phyloP scores from a whole-genome alignment of 2,113 vertebrate genomes.

The Xiphophorus hellerii region DNA sequence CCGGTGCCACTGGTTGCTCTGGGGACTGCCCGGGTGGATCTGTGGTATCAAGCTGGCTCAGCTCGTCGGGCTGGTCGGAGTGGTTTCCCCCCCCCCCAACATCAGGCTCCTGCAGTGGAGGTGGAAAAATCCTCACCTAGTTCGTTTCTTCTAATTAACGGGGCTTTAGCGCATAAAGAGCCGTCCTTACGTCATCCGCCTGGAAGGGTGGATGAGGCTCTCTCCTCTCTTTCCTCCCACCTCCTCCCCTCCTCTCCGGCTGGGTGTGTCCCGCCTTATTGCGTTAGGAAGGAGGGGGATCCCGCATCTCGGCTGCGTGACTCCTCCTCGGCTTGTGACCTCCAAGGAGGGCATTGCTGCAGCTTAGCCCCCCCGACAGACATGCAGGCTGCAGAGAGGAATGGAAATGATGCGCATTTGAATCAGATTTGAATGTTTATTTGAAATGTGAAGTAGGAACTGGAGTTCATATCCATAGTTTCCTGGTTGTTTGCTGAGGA shows the following conservation, averaged over 20 bases:
- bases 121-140: conserved; percentile 1
- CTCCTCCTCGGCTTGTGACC: conserved; percentile 68
- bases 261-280: conserved; percentile 80
- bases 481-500: neutral
- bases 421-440: neutral
- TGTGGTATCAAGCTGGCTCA: conserved; percentile 10
- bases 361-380: conserved; percentile 15
- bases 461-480: neutral
- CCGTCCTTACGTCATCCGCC: conserved; percentile 66
- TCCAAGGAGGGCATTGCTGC: conserved; percentile 67
- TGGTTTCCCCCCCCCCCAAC: conserved; percentile 26
- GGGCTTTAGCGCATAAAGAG: conserved; percentile 5
- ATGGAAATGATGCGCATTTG: neutral
- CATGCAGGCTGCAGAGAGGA: neutral
- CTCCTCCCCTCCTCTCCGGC: conserved; percentile 53
- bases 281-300: conserved; percentile 75
- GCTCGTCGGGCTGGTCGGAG: conserved; percentile 48
- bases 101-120: neutral
- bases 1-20: conserved; percentile 2
- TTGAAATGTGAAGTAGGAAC: neutral
- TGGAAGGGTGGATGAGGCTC: conserved; percentile 62
- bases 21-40: neutral
- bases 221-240: conserved; percentile 57
- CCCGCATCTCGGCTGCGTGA: conserved; percentile 69
- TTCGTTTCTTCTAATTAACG: conserved; percentile 37